Evolutionary conservation across 2,797 vertebrate genomes (phyloP).

Genomic region (Avahi laniger): DNA sequence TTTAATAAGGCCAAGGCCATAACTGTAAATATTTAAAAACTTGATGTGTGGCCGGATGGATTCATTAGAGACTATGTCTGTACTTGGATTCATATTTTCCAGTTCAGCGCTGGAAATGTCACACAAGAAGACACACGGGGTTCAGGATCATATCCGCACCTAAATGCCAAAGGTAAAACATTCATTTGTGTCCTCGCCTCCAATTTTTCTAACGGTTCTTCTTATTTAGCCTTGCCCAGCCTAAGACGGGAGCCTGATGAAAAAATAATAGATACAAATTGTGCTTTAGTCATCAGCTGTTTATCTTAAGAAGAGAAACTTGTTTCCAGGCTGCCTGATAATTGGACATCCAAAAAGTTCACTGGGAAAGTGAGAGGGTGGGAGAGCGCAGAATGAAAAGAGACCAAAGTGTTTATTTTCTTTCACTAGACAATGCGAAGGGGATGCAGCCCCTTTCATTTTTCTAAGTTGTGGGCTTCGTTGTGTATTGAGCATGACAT

Average conservation of each 20-base stretch:
- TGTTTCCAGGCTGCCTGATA: slow-evolving; percentile 54
- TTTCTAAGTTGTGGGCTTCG: not conserved
- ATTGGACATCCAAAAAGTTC: slow-evolving; percentile 64
- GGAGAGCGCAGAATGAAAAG: not conserved
- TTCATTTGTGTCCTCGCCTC: slow-evolving; percentile 71
- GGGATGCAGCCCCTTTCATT: slow-evolving; percentile 2
- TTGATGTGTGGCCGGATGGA: slow-evolving; percentile 76
- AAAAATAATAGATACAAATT: slow-evolving; percentile 78
- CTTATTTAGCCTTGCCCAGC: slow-evolving; percentile 63
- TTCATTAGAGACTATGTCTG: slow-evolving; percentile 76
- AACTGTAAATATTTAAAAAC: slow-evolving; percentile 76
- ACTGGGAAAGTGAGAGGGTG: not conserved
- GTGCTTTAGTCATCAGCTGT: slow-evolving; percentile 70
- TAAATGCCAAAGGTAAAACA: slow-evolving; percentile 82
- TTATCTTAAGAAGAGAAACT: slow-evolving; percentile 72
- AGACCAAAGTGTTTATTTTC: slow-evolving; percentile 6
- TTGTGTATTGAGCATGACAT: slow-evolving; percentile 48
- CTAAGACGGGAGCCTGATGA: slow-evolving; percentile 72
- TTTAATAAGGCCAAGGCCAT: slow-evolving; percentile 70
- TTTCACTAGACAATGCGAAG: slow-evolving; percentile 28
- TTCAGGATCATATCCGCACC: slow-evolving; percentile 51
- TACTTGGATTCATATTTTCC: slow-evolving; percentile 71
- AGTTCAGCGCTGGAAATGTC: slow-evolving; percentile 71
- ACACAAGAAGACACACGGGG: slow-evolving; percentile 55
- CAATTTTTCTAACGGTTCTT: slow-evolving; percentile 63